Conservation (phyloP, 2,113 vertebrate species). For the Oryzias woworae region DNA sequence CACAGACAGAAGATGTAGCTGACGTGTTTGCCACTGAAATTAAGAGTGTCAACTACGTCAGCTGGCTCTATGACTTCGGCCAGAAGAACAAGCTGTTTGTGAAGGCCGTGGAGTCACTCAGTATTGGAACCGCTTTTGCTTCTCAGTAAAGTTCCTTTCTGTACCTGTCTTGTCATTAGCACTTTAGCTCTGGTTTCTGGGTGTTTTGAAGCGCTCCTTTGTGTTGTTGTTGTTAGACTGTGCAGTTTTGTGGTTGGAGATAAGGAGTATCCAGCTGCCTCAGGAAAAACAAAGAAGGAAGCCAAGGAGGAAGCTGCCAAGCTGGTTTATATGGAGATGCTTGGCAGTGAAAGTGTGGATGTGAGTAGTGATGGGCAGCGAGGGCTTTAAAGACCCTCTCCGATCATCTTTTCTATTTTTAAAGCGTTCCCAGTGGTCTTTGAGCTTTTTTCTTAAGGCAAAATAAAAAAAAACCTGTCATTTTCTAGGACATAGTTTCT, state of each 20-base stretch:
- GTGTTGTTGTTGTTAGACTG: conserved; percentile 15
- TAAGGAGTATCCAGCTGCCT: conserved; percentile 57
- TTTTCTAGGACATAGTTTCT: no score
- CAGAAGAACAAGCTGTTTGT: conserved; percentile 28
- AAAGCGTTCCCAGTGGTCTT: no score
- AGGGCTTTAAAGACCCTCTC: no score
- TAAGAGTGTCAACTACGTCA: conserved; percentile 43
- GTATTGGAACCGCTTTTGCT: neutral
- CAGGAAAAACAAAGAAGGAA: conserved; percentile 63
- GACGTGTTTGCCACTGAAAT: neutral
- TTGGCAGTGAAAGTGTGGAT: conserved; percentile 13
- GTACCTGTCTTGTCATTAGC: neutral
- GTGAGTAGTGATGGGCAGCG: neutral
- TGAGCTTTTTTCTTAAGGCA: no score
- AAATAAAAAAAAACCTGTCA: no score
- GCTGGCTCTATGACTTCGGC: conserved; percentile 74
- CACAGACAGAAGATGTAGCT: conserved; percentile 22
- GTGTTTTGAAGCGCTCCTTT: neutral
- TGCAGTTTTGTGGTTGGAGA: conserved; percentile 56
- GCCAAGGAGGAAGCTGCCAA: conserved; percentile 74
- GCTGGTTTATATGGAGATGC: conserved; percentile 48
- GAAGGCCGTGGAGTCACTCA: conserved; percentile 12
- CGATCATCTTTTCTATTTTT: no score
- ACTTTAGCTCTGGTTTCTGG: neutral
- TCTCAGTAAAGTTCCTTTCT: conserved; percentile 44